phyloP scores from a whole-genome alignment of 2,113 vertebrate genomes.

The Cygnus atratus region DNA sequence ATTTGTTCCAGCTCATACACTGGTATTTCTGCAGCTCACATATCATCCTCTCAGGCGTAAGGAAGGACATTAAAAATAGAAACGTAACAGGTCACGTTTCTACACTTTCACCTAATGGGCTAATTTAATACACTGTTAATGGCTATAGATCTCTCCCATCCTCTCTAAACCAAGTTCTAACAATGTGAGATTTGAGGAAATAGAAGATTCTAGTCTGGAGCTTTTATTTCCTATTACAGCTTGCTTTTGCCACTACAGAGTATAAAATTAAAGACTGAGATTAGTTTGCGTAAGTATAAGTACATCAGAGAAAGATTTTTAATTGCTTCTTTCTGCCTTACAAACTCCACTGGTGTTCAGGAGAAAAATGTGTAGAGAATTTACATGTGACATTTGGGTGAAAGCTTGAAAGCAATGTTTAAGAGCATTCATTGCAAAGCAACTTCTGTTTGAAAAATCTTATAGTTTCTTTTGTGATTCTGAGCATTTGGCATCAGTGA shows the following conservation, averaged over 20 bases:
- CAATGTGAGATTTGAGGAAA: background rate
- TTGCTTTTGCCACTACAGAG: background rate
- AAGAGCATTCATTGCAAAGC: background rate
- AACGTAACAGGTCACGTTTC: background rate
- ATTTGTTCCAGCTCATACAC: background rate
- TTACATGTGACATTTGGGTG: background rate
- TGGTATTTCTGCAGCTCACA: background rate
- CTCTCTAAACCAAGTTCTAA: background rate
- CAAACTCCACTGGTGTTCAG: background rate
- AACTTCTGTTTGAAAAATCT: background rate
- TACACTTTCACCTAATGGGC: background rate
- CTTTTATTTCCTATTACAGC: background rate
- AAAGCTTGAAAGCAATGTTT: background rate
- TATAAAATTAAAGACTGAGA: background rate
- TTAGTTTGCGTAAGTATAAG: background rate
- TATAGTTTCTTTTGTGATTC: background rate
- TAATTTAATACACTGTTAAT: constrained; percentile 18
- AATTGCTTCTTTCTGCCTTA: background rate
- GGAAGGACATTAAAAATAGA: background rate
- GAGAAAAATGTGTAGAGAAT: background rate
- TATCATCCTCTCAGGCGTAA: background rate
- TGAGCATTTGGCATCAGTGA: background rate
- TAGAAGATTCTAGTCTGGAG: background rate
- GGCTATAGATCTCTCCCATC: background rate
- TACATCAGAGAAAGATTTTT: background rate